Percentiles rank a stretch among this genome's conserved stretches.
These are phyloP conservation scores for Amblyopsis rosae DNA, from an alignment of 2,113 vertebrate genomes.

Conservation along the genomic window DNA sequence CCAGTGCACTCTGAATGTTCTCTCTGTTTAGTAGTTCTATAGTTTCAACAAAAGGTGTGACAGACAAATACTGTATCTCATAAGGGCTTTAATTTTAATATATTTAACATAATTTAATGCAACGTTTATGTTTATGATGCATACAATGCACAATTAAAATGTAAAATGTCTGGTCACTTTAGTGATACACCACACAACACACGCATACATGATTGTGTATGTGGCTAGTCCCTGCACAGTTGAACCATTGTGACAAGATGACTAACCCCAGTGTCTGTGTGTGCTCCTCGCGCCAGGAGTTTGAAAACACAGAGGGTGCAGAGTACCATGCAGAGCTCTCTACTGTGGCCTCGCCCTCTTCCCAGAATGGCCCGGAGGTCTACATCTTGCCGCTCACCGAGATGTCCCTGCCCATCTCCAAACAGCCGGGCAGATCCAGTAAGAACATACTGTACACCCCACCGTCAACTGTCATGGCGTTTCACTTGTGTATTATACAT, in stretches of 20 bases:
- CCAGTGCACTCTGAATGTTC: no score
- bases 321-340: conserved; percentile 86
- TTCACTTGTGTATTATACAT: background rate
- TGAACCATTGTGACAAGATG: conserved; percentile 52
- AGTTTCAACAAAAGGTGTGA: no score
- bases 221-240: conserved; percentile 59
- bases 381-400: conserved; percentile 95
- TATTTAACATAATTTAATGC: no score
- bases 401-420: conserved; percentile 92
- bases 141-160: background rate
- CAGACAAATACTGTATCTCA: no score
- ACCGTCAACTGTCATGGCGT: background rate
- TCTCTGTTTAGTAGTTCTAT: no score
- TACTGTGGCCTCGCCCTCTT: conserved; percentile 83
- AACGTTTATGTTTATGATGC: no score
- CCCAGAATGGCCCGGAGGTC: conserved; percentile 90
- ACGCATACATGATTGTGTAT: conserved; percentile 47
- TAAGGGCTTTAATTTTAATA: no score
- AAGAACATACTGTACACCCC: conserved; percentile 57
- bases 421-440: conserved; percentile 94
- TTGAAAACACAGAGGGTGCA: conserved; percentile 91
- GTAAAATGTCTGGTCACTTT: no score
- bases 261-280: conserved; percentile 58
- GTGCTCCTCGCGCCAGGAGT: conserved; percentile 80
- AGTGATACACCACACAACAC: conserved; percentile 7